Base-by-base conservation (phyloP, 2,888 invertebrate species). In the Pyrgus malvae region DNA sequence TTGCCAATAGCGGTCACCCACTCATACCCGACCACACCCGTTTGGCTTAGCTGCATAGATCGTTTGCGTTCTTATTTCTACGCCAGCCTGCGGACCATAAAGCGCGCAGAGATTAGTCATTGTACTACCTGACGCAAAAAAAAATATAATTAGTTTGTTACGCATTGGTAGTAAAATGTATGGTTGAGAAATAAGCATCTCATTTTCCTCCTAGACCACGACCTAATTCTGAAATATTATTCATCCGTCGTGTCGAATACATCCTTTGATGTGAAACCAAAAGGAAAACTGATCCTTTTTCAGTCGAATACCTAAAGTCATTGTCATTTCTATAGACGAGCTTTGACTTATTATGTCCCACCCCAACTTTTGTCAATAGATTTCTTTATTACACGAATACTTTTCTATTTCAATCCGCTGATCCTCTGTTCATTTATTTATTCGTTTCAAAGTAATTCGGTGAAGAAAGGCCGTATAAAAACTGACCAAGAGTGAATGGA, bases 361-460 rank as follows among this genome's bases (percentile, higher is more conserved):
- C 84, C 86, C 86, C 72, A 80, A 80, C 76, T 80, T 78, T 78
- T 79, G 79, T 88, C 80, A 86, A 84, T 80, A 74, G 76, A 82
- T 81, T 80, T 83, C 79, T 83, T 83, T 87, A 86, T 85, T 72
- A 73, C 71, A 76, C 76, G 76, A 85, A 83, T 82, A 78, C 79
- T 79, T 80, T 83, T 82, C 83, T 87, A 88, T 87, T 85, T 83
- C 82, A 86, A 86, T 84, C 79, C 78, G 68, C 73, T 81, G 76
- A 85, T 80, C 82, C 82, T 73, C 67, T 67, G 73, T 80, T 82
- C 83, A 79, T 84, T 86, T 83, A 86, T 86, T 84, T 83, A 81
- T 82, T 79, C 82, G 79, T 78, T 82, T 80, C 81, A 82, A 85
- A 83, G 83, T 85, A 84, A 85, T 85, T 82, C 78, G 64, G 69